Conservation (phyloP, 2,113 vertebrate genomes). For the Scolopax mira region DNA sequence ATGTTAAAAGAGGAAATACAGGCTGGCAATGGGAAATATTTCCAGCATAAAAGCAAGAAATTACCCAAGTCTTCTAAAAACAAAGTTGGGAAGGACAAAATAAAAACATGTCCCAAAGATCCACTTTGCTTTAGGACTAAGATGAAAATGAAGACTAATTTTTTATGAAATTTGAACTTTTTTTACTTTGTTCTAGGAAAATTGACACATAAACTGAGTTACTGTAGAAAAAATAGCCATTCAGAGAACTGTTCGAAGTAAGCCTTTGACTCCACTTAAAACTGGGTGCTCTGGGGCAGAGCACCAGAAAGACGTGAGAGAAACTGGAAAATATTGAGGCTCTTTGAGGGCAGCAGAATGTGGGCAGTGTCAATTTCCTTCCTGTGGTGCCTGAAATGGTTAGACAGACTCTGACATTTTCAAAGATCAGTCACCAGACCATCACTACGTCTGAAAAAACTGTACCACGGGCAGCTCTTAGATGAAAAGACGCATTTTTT, state of each 20-base stretch:
- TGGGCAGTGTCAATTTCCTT: neutral
- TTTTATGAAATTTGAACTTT: neutral
- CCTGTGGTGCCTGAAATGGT: neutral
- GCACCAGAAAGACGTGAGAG: neutral
- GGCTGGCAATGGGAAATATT: neutral
- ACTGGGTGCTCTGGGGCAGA: neutral
- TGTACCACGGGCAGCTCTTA: neutral
- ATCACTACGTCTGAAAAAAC: neutral
- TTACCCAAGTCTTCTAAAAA: neutral
- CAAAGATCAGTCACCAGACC: neutral
- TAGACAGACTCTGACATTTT: neutral
- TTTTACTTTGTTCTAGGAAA: neutral
- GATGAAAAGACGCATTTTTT: neutral
- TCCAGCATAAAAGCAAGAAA: neutral
- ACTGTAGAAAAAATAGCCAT: neutral
- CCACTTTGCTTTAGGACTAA: neutral
- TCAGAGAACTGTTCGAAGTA: neutral
- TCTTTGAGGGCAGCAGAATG: neutral
- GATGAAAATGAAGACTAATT: neutral
- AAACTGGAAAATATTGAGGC: neutral
- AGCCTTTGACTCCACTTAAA: neutral
- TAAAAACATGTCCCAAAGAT: neutral
- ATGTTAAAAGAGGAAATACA: neutral
- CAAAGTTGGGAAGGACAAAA: neutral
- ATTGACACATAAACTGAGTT: neutral